Evolutionary conservation across 2,888 invertebrate species (phyloP).

Genomic region (Drosophila prolongata): DNA sequence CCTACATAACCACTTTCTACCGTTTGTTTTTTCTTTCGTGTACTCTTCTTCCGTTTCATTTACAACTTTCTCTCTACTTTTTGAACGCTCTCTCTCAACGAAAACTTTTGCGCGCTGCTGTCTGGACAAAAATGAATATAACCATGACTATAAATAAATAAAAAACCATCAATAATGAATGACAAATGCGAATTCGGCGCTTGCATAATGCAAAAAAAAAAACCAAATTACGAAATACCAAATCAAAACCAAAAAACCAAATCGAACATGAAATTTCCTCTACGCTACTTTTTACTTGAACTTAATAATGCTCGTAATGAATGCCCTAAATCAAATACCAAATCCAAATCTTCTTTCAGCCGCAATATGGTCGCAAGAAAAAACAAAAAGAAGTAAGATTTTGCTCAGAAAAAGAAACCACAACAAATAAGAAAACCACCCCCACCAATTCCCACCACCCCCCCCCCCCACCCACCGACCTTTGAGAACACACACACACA

Average conservation of each 20-base stretch:
- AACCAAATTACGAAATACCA: conserved; percentile 33
- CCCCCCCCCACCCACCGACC: background rate
- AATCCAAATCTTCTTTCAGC: conserved; percentile 84
- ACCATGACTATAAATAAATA: conserved; percentile 20
- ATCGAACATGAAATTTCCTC: conserved; percentile 36
- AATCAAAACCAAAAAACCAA: conserved; percentile 21
- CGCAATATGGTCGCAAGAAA: conserved; percentile 96
- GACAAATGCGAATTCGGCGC: conserved; percentile 59
- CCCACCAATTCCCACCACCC: conserved; percentile 24
- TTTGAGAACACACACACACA: conserved; percentile 9
- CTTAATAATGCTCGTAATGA: conserved; percentile 42
- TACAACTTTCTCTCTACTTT: conserved; percentile 71
- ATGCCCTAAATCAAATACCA: conserved; percentile 66
- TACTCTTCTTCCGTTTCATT: conserved; percentile 74
- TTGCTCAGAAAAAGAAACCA: conserved; percentile 73
- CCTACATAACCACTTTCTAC: conserved; percentile 66
- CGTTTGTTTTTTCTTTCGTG: conserved; percentile 71
- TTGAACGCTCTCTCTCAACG: conserved; percentile 64
- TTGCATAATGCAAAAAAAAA: conserved; percentile 57
- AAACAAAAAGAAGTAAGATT: conserved; percentile 99
- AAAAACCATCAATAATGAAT: conserved; percentile 29
- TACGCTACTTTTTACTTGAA: conserved; percentile 46
- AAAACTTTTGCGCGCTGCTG: conserved; percentile 74
- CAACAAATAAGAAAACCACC: conserved; percentile 20
- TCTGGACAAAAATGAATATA: conserved; percentile 64